These are phyloP conservation scores for Pavo muticus DNA, from an alignment of 2,113 vertebrate genomes.

Conservation along the genomic window DNA sequence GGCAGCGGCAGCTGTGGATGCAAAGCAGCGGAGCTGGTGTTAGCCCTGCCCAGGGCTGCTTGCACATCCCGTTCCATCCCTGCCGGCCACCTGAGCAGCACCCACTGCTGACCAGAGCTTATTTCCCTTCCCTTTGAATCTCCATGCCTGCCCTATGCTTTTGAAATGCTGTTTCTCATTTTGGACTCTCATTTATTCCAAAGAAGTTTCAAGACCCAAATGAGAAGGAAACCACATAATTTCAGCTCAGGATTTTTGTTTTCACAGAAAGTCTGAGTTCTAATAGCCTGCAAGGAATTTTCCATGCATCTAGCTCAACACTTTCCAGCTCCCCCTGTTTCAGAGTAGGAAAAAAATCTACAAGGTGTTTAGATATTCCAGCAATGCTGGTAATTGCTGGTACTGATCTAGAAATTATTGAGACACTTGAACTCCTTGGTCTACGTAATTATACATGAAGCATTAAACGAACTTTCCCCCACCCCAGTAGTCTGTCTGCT, in stretches of 20 bases:
- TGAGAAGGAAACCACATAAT: neutral
- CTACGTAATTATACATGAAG: neutral
- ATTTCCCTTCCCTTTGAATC: neutral
- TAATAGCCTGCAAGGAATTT: neutral
- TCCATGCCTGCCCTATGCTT: neutral
- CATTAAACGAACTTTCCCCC: neutral
- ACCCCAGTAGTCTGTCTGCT: neutral
- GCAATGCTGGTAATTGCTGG: neutral
- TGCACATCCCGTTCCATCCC: fast-evolving
- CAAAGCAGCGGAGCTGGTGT: neutral
- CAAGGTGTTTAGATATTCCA: neutral
- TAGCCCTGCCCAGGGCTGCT: neutral
- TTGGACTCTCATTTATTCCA: neutral
- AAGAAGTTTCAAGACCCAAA: neutral
- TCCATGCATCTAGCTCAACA: neutral
- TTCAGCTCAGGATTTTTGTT: neutral
- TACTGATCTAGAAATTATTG: neutral
- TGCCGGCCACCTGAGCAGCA: neutral
- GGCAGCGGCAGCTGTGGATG: neutral
- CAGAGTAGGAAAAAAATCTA: neutral
- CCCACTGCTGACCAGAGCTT: neutral
- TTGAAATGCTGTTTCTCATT: neutral
- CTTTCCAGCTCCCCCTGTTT: neutral
- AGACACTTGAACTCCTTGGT: neutral
- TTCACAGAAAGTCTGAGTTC: neutral